These are phyloP conservation scores for Tragulus kanchil DNA, from an alignment of 2,113 vertebrate species.

Conservation along the genomic window DNA sequence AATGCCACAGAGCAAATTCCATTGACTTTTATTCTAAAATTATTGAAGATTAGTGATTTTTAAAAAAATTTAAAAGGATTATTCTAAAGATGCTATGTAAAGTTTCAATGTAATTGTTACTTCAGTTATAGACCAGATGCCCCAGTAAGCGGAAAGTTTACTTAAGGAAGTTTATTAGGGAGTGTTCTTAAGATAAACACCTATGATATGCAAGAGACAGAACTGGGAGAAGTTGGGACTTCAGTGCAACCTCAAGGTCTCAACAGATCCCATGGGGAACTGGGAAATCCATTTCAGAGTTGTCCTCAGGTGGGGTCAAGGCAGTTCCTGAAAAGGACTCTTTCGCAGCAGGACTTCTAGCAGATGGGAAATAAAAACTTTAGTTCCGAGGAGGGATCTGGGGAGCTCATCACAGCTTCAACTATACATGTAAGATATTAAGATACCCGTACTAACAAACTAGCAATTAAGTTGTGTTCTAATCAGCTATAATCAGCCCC, in stretches of 20 bases:
- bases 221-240: background rate
- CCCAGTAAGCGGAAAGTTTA: background rate
- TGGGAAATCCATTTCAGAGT: background rate
- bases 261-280: background rate
- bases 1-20: background rate
- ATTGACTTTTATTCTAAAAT: background rate
- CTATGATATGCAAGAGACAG: background rate
- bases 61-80: background rate
- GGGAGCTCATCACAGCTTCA: background rate
- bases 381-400: background rate
- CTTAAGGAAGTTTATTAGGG: background rate
- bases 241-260: background rate
- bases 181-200: background rate
- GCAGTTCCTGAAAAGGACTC: slow-evolving; percentile 5
- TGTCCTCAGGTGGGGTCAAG: background rate
- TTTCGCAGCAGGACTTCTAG: background rate
- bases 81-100: background rate
- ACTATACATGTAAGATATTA: background rate
- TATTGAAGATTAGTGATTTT: background rate
- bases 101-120: background rate
- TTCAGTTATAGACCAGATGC: background rate
- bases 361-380: slow-evolving; percentile 16
- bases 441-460: background rate
- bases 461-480: background rate
- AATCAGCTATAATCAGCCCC: background rate